Conservation (phyloP, 2,797 vertebrate genomes). For the Hozukius guyotensis region DNA sequence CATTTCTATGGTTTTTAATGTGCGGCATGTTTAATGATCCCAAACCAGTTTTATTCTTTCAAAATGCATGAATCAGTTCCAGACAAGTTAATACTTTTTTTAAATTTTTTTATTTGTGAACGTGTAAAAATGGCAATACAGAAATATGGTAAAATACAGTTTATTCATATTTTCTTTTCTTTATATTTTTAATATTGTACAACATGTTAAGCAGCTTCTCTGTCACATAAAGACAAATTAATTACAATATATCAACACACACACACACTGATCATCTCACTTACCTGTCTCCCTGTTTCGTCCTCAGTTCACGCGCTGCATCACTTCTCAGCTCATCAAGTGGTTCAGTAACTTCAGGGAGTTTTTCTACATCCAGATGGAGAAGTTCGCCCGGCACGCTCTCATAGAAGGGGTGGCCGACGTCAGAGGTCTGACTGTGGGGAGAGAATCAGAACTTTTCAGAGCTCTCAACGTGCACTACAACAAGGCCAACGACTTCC, state of each 20-base stretch:
- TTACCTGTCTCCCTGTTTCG: conserved; percentile 35
- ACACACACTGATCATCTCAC: conserved; percentile 19
- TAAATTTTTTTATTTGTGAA: conserved; percentile 7
- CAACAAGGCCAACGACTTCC: conserved; percentile 93
- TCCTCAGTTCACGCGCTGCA: conserved; percentile 92
- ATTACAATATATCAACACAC: neutral
- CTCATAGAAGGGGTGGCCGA: conserved; percentile 82
- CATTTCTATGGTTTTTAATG: too few species aligned
- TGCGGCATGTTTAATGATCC: neutral
- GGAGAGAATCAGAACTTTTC: conserved; percentile 91
- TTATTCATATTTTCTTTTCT: conserved; percentile 1
- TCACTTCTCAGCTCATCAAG: conserved; percentile 97
- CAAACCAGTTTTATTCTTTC: neutral
- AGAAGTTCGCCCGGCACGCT: conserved; percentile 92
- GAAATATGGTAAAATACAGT: neutral
- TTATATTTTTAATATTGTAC: neutral
- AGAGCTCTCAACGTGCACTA: conserved; percentile 92
- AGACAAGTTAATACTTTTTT: neutral
- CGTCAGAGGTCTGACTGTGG: conserved; percentile 81
- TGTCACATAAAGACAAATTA: neutral
- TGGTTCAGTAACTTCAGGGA: conserved; percentile 99
- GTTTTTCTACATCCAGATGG: conserved; percentile 98
- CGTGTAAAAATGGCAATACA: neutral
- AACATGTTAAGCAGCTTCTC: neutral
- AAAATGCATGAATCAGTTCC: neutral